These are phyloP conservation scores for Cinclus mexicanus DNA, from an alignment of 2,113 vertebrate genomes.

Conservation along the genomic window DNA sequence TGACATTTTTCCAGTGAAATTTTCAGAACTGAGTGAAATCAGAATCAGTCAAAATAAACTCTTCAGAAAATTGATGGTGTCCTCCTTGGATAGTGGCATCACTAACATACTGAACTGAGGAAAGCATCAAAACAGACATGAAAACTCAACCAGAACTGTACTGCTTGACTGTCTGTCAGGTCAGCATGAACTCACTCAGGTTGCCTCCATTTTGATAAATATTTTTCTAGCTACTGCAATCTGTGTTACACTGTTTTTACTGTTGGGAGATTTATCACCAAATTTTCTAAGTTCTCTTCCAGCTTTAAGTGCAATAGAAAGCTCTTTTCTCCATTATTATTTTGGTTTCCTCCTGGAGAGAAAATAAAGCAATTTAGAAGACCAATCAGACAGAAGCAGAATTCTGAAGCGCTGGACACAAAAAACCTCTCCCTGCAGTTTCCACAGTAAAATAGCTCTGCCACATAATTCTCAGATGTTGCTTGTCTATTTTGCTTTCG, in stretches of 20 bases:
- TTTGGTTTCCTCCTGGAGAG: slow-evolving; percentile 18
- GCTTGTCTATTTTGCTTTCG: background rate
- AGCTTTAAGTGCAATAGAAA: slow-evolving; percentile 1
- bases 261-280: background rate
- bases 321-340: slow-evolving; percentile 20
- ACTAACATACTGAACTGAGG: background rate
- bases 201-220: background rate
- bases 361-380: slow-evolving; percentile 43
- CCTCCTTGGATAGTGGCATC: background rate
- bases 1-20: background rate
- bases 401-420: slow-evolving; percentile 27
- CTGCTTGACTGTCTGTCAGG: background rate
- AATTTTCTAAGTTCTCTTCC: background rate
- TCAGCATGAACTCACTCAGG: background rate
- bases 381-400: slow-evolving; percentile 41
- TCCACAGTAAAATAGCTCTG: background rate
- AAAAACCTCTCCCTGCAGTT: background rate
- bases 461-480: background rate
- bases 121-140: background rate
- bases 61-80: background rate
- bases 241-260: background rate
- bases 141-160: background rate
- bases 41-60: background rate
- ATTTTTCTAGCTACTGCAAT: background rate
- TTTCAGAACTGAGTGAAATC: background rate